phyloP scores from a whole-genome alignment of 2,888 invertebrate species.

The Eupithecia abbreviata region DNA sequence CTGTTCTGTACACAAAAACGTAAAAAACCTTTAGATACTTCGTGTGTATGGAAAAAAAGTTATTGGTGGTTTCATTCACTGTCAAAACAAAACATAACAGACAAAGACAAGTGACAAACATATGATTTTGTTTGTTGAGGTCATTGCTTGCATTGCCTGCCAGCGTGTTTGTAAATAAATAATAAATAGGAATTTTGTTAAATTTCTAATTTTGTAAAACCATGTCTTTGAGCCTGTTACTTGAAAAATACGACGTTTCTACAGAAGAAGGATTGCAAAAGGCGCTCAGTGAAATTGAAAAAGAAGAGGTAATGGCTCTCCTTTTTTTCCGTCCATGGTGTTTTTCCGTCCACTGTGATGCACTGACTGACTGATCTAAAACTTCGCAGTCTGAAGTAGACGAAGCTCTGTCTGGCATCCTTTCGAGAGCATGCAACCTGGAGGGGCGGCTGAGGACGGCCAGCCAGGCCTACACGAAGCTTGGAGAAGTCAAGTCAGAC shows the following conservation, averaged over 20 bases:
- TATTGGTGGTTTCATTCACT: not conserved
- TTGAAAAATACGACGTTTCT: slow-evolving; percentile 79
- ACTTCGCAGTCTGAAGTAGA: slow-evolving; percentile 86
- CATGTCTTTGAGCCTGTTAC: slow-evolving; percentile 69
- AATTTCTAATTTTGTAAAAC: not conserved
- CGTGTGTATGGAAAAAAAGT: too few relatives aligned
- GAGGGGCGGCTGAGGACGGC: slow-evolving; percentile 92
- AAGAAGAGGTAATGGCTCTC: slow-evolving; percentile 79
- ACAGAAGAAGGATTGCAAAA: slow-evolving; percentile 84
- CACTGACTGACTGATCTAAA: not conserved
- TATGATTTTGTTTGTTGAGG: slow-evolving; percentile 11
- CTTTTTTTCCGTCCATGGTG: not conserved
- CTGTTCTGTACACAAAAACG: too few relatives aligned
- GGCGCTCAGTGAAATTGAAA: slow-evolving; percentile 82
- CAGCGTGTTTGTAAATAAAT: slow-evolving; percentile 20
- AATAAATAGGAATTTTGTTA: not conserved
- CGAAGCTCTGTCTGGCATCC: slow-evolving; percentile 87
- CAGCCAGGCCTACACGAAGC: slow-evolving; percentile 91
- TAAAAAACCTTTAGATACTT: too few relatives aligned
- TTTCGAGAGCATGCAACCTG: slow-evolving; percentile 89
- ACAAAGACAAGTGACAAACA: slow-evolving; percentile 21
- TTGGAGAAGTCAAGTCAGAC: slow-evolving; percentile 90
- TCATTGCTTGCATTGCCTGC: not conserved
- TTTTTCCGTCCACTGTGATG: not conserved
- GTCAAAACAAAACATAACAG: not conserved